Evolutionary conservation across 2,888 invertebrate genomes (phyloP), one percentile per base, ranked within the genome.

Genomic region (Furcula furcula): DNA sequence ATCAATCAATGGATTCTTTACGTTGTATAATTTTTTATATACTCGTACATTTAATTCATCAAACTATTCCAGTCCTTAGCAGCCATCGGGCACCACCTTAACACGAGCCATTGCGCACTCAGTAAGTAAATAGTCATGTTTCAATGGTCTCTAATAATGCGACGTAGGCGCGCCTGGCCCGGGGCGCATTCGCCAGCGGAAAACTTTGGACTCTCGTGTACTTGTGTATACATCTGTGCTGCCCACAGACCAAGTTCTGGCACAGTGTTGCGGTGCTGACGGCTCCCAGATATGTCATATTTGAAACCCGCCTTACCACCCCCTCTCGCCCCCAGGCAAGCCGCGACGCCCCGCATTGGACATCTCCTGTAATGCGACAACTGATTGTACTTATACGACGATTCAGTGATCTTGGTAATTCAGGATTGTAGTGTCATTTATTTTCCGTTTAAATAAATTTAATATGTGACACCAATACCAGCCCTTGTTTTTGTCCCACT

Each of bases 61-160:
- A n/a, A n/a, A n/a, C n/a, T n/a, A n/a, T n/a, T n/a, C n/a, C n/a
- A n/a, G n/a, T n/a, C n/a, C n/a, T 34, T 50, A 69, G 75, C 46
- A 59, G 65, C 69, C 69, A 60, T 36, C 60, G 65, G 74, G 71
- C 62, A 62, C 59, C 57, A 62, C 65, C 53, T 55, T 52, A 40
- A 64, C 62, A 60, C 47, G 65, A 49, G 40, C 60, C 61, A 59
- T 53, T 55, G 48, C 50, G n/a, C 14, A 52, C 67, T 51, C 57
- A 48, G 59, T 86, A 81, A 87, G 86, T 86, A 87, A 85, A 84
- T 86, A 86, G 71, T 80, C 83, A 57, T 87, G 87, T 87, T 72
- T 74, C 74, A 72, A 75, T 78, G 68, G 68, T 65, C 78, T 75
- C 74, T 81, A 79, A 83, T 86, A 83, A 83, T 75, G n/a, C 71